phyloP scores from a whole-genome alignment of 2,113 vertebrate genomes.

The Cichladusa arquata region DNA sequence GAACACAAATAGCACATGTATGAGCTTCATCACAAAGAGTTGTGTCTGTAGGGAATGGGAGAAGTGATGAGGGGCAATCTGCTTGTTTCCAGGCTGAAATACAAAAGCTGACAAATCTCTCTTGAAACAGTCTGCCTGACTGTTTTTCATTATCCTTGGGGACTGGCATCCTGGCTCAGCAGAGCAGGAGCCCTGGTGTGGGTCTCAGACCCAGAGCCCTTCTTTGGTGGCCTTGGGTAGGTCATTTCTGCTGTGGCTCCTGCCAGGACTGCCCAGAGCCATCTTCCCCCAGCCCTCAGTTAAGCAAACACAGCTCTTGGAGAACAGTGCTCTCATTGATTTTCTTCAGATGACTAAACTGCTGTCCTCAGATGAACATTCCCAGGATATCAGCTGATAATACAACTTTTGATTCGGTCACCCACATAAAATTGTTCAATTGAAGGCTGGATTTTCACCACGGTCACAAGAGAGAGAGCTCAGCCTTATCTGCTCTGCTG shows the following conservation, averaged over 20 bases:
- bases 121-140: neutral
- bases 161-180: neutral
- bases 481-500: neutral
- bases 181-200: neutral
- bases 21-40: neutral
- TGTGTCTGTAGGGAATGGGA: neutral
- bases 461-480: neutral
- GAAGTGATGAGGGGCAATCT: neutral
- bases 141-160: neutral
- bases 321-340: neutral
- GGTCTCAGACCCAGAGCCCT: neutral
- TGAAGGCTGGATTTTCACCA: neutral
- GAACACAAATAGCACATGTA: neutral
- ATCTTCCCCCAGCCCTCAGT: neutral
- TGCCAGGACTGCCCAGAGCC: neutral
- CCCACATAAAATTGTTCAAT: neutral
- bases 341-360: neutral
- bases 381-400: neutral
- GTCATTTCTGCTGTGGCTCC: neutral
- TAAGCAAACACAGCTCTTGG: neutral
- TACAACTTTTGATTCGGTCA: neutral
- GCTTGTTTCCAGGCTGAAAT: neutral
- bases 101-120: neutral
- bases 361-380: neutral
- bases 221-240: neutral